phyloP scores from a whole-genome alignment of 1,140 invertebrate genomes.

The Drosophila auraria region DNA sequence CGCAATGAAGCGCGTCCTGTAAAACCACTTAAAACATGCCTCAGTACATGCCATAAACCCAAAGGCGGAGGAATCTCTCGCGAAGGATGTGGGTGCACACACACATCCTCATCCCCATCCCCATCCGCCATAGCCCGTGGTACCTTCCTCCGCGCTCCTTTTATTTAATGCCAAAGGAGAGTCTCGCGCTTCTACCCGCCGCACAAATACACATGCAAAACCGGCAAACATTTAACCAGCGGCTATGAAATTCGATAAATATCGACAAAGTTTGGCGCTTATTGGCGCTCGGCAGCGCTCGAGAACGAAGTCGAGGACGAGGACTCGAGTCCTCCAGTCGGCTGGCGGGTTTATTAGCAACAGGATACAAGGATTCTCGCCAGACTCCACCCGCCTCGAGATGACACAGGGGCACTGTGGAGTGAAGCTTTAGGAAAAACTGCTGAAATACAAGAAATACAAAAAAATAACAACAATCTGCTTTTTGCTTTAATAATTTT shows the following conservation, averaged over 20 bases:
- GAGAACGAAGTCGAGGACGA: slow-evolving; percentile 32
- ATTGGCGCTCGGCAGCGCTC: slow-evolving; percentile 44
- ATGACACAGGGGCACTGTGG: slow-evolving; percentile 37
- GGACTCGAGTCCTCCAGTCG: slow-evolving; percentile 36
- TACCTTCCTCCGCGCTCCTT: background rate
- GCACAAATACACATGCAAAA: slow-evolving; percentile 53
- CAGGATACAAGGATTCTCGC: slow-evolving; percentile 58
- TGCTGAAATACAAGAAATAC: background rate
- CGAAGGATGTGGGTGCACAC: slow-evolving; percentile 42
- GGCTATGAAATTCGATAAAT: slow-evolving; percentile 83
- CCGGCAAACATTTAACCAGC: slow-evolving; percentile 78
- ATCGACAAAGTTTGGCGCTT: slow-evolving; percentile 76
- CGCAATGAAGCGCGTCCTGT: slow-evolving; percentile 85
- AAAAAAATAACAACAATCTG: no score
- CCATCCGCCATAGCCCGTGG: background rate
- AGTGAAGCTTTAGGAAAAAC: no score
- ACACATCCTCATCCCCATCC: background rate
- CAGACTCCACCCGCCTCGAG: slow-evolving; percentile 2
- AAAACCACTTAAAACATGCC: slow-evolving; percentile 85
- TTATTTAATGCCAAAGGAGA: slow-evolving; percentile 46
- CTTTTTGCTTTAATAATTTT: no score
- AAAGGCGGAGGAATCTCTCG: slow-evolving; percentile 52
- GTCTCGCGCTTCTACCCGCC: slow-evolving; percentile 2
- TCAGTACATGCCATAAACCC: slow-evolving; percentile 83
- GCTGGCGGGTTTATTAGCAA: slow-evolving; percentile 75